Evolutionary conservation across 2,113 vertebrate genomes (phyloP).

Genomic region (Gallinago jamesoni): DNA sequence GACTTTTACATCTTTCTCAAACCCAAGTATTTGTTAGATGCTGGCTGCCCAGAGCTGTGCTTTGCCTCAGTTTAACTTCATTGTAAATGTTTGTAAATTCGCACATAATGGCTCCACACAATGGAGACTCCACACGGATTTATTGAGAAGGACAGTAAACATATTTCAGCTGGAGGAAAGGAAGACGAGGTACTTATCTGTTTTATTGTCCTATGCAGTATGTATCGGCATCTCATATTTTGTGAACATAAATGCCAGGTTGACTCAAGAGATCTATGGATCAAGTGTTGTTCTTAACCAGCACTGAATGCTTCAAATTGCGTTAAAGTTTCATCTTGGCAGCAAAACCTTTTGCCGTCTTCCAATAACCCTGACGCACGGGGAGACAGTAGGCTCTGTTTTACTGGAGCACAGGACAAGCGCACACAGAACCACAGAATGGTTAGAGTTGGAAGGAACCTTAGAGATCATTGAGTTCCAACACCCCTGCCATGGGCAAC

Average conservation of each 20-base stretch:
- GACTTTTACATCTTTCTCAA: slow-evolving; percentile 32
- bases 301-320: not conserved
- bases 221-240: slow-evolving; percentile 46
- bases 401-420: not conserved
- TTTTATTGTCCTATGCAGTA: slow-evolving; percentile 25
- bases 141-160: slow-evolving; percentile 46
- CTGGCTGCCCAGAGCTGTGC: slow-evolving; percentile 3
- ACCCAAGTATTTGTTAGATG: not conserved
- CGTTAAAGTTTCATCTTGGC: not conserved
- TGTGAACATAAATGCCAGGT: slow-evolving; percentile 46
- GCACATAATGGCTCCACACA: slow-evolving; percentile 10
- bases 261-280: slow-evolving; percentile 47
- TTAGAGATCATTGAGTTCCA: no score
- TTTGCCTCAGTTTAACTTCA: slow-evolving; percentile 30
- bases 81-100: slow-evolving; percentile 55
- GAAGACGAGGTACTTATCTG: slow-evolving; percentile 38
- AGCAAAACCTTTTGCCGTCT: not conserved
- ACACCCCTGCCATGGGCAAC: no score
- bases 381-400: rapidly evolving
- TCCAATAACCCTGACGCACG: not conserved
- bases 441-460: no score
- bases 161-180: slow-evolving; percentile 57
- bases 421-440: not conserved
- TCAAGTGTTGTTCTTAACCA: slow-evolving; percentile 10
- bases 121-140: slow-evolving; percentile 13